Base-by-base conservation (phyloP, 2,113 vertebrate genomes). In the Rousettus leschenaultii region DNA sequence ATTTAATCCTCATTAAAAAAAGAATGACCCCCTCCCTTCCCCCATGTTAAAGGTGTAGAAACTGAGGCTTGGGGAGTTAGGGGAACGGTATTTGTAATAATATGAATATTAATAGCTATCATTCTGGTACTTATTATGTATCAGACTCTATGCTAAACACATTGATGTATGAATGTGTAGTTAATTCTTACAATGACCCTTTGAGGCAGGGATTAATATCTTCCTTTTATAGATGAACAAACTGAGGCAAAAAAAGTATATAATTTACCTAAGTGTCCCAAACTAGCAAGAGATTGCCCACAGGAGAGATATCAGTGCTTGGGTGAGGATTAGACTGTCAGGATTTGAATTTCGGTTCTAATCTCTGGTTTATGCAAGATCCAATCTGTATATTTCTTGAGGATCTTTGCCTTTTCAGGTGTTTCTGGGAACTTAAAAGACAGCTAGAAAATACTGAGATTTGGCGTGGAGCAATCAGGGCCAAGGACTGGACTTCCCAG, bases 171-270 rank as follows among this genome's bases (percentile, higher is more conserved):
- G 45, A 82, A 57, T 82, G 84, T 16, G 4, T 51, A 53, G 80
- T 75, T 73, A 79, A 86, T 94, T 96, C 84, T 78, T 78, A 14
- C 21, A 89, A 5, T 87, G 80, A 90, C 12, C 70, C 61, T 86
- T 85, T 80, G 70, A 79, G 63, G 66, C 66, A 89, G 35, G 55
- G 55, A 73, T 92, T 61, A 43, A 28, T 65, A 71, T 7, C 22
- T 22, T 5, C 21, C 15, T 70, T 61, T 70, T 84, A 45, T 5
- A 91, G 83, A 82, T 51, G 12, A 85, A 35, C 45, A 88, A 10
- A 40, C 10, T 30, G 65, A 91, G 66, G 30, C 8, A 33, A 43
- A 26, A 71, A 48, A 82, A n/a, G 14, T 48, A 33, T 11, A 3
- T 35, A 22, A 21, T 68, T n/a, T 55, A 10, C 57, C 53, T 24